Base-by-base conservation (phyloP, 1,140 invertebrate species). In the Aphelenchoides besseyi region DNA sequence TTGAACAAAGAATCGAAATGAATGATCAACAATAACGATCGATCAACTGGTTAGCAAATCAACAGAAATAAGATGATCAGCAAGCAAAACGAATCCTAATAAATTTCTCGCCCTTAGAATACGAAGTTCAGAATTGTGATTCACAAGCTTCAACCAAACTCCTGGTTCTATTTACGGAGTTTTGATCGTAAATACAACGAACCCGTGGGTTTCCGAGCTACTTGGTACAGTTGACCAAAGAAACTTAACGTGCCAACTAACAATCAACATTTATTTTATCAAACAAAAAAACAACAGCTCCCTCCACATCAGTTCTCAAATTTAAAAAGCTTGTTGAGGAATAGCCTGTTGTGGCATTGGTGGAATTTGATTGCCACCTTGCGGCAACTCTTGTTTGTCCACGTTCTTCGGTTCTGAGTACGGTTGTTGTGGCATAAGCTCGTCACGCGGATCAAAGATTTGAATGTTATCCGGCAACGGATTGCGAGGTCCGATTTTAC, bases 401-500 rank as follows among this genome's bases (percentile, higher is more conserved):
- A 68, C 77, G 36, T 71, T 35, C 28, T 71, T 71, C 54, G 79
- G 82, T 64, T 83, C 83, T n/a, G 77, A 81, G 69, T 83, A 78
- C 35, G 85, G 84, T 18, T 72, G 62, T 18, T 55, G 28, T 33
- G 81, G 78, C 32, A 62, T 54, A 29, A 68, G 37, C 61, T 84
- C 78, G 3, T 80, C 59, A n/a, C 63, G 64, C 12, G 80, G 77
- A 18, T 84, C 85, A 67, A 74, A 33, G 52, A 81, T 79, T 48
- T 81, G 52, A 28, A 80, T 62, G 28, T 52, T 91, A 87, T 99
- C 96, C 67, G 97, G 97, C 72, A 98, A 89, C 52, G 95, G 94
- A 82, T 91, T 91, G 87, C 96, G 97, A 33, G 96, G 96, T 72
- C 96, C 96, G 80, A 90, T 93, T 88, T 98, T 97, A 84, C 96